Evolutionary conservation across 2,797 vertebrate species (phyloP).

Genomic region (Anisognathus igniventris): DNA sequence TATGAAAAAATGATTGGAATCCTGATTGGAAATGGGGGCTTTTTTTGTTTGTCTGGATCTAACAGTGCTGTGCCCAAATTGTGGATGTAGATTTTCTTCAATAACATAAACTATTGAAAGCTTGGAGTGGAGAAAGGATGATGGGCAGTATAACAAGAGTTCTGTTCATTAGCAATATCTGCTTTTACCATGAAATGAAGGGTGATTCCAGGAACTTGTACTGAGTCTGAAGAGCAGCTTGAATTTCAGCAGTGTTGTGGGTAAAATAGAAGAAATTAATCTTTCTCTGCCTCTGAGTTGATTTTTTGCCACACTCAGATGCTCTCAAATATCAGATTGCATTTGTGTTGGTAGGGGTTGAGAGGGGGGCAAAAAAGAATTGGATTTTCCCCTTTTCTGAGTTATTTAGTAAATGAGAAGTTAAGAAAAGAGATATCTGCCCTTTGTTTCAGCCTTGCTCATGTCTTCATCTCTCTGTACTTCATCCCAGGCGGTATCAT

Average conservation of each 20-base stretch:
- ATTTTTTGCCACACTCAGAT: rapidly evolving
- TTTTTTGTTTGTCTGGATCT: background rate
- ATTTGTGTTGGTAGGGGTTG: background rate
- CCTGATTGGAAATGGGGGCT: background rate
- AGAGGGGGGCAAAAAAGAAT: background rate
- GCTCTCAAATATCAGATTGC: background rate
- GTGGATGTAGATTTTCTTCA: background rate
- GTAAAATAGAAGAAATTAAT: background rate
- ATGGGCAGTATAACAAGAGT: background rate
- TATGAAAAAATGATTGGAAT: background rate
- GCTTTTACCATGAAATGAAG: background rate
- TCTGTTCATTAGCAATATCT: background rate
- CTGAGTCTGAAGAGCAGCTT: background rate
- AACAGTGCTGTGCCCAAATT: background rate
- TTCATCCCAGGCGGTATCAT: conserved; percentile 82
- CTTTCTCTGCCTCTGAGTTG: background rate
- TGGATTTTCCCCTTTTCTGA: background rate
- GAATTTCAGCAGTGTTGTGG: background rate
- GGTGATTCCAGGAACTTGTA: background rate
- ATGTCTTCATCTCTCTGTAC: background rate
- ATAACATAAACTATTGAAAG: background rate
- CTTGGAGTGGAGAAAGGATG: background rate
- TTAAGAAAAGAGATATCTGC: background rate
- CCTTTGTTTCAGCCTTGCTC: background rate
- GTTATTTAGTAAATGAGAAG: background rate